Conservation (phyloP, 2,113 vertebrate species). For the Hoplias malabaricus region DNA sequence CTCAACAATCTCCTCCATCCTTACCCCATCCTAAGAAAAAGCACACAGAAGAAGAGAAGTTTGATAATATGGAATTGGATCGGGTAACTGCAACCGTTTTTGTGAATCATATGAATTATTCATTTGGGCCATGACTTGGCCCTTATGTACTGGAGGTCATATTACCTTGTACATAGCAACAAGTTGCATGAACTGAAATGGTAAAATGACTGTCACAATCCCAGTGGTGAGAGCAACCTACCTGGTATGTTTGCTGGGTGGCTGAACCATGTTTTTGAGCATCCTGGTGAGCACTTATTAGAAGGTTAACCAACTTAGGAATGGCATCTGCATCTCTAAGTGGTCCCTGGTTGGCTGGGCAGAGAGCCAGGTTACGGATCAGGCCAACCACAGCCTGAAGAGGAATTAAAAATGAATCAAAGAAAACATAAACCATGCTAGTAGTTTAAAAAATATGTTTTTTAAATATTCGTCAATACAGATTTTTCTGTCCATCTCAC, state of each 20-base stretch:
- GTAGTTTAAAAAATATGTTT: too few species aligned
- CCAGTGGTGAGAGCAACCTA: too few species aligned
- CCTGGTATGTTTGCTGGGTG: slow-evolving; percentile 91
- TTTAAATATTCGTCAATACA: neutral
- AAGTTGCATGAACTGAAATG: too few species aligned
- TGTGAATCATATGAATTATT: neutral
- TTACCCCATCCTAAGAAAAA: slow-evolving; percentile 84
- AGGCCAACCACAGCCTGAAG: slow-evolving; percentile 89
- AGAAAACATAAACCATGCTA: too few species aligned
- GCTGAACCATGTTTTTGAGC: slow-evolving; percentile 86
- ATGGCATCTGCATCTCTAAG: slow-evolving; percentile 86
- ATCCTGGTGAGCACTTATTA: slow-evolving; percentile 92
- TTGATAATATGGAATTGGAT: neutral
- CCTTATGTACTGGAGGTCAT: neutral
- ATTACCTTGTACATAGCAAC: neutral
- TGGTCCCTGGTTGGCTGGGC: slow-evolving; percentile 85
- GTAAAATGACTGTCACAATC: too few species aligned
- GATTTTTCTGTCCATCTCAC: neutral
- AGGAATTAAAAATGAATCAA: neutral
- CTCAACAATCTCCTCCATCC: slow-evolving; percentile 98
- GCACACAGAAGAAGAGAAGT: neutral
- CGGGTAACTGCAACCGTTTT: neutral
- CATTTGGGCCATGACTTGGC: neutral
- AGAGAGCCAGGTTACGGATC: slow-evolving; percentile 93
- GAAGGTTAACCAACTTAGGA: slow-evolving; percentile 86